Conservation (phyloP, 2,113 vertebrate genomes). For the Myiopsitta monachus region DNA sequence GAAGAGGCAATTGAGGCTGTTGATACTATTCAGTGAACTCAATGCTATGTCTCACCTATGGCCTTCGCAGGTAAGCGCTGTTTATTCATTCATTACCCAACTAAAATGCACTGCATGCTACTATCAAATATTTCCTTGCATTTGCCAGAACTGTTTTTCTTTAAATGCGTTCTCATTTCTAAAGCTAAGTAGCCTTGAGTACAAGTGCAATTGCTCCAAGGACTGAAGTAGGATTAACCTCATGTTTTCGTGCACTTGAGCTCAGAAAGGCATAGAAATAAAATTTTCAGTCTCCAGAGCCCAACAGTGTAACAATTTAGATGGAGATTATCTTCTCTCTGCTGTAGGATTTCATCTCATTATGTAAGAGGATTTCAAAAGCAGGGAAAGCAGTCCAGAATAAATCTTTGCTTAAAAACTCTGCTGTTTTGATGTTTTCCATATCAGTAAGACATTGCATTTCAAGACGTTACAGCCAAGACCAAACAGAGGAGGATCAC, state of each 20-base stretch:
- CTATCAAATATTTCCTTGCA: neutral
- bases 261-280: neutral
- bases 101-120: neutral
- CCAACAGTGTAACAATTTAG: neutral
- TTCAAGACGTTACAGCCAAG: neutral
- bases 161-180: neutral
- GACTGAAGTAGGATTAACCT: neutral
- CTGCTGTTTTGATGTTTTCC: constrained; percentile 1
- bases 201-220: neutral
- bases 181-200: neutral
- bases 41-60: neutral
- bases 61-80: neutral
- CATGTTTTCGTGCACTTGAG: neutral
- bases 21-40: neutral
- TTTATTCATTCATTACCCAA: neutral
- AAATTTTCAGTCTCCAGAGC: neutral
- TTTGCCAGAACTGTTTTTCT: neutral
- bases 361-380: constrained; percentile 55
- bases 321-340: constrained; percentile 38
- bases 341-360: constrained; percentile 29
- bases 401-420: constrained; percentile 27
- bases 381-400: neutral
- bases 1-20: neutral
- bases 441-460: neutral
- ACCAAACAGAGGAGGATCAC: neutral